phyloP scores from a whole-genome alignment of 1,140 invertebrate species.

The Ceratitis capitata region DNA sequence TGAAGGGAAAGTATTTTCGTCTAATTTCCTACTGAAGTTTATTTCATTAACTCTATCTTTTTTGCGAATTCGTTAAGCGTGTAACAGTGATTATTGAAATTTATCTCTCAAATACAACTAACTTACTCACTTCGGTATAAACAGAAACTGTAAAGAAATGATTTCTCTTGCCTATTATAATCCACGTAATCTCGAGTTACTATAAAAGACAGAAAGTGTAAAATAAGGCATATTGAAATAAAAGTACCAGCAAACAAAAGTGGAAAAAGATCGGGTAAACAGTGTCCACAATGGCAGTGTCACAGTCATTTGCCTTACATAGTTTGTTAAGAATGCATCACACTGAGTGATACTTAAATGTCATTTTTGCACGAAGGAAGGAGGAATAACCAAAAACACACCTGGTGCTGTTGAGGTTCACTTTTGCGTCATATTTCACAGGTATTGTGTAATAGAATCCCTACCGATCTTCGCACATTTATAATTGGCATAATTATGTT shows the following conservation, averaged over 20 bases:
- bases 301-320: neutral
- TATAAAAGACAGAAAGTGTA: neutral
- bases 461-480: conserved; percentile 13
- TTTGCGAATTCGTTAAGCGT: no score
- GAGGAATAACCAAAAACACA: neutral
- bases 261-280: neutral
- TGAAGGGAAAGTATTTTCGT: no score
- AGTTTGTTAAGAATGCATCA: neutral
- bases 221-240: neutral
- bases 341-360: neutral
- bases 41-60: no score
- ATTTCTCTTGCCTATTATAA: no score
- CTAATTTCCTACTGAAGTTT: no score
- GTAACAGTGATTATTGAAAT: no score
- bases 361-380: neutral
- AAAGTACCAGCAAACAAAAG: neutral
- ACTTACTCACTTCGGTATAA: no score
- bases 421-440: conserved; percentile 5
- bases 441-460: neutral
- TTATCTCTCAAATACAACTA: no score
- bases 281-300: neutral
- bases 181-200: neutral
- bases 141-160: no score
- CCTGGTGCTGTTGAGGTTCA: neutral
- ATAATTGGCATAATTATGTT: conserved; percentile 40